Conservation (phyloP, 2,888 invertebrate genomes). For the Tiliacea aurago region DNA sequence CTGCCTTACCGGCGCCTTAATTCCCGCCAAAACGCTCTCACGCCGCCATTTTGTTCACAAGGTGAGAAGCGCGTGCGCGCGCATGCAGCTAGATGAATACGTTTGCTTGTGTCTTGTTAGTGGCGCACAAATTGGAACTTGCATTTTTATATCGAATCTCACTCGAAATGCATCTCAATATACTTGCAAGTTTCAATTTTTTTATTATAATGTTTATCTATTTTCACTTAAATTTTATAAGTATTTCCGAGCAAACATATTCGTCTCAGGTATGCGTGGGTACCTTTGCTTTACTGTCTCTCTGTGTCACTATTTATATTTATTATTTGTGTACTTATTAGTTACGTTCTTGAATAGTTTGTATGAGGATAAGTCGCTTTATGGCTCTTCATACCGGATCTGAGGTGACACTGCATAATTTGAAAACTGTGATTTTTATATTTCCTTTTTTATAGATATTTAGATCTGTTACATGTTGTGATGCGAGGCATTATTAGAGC, state of each 20-base stretch:
- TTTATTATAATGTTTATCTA: conserved; percentile 42
- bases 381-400: conserved; percentile 86
- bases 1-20: conserved; percentile 93
- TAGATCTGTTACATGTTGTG: conserved; percentile 89
- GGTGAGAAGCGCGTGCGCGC: conserved; percentile 89
- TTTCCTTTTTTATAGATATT: conserved; percentile 86
- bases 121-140: conserved; percentile 62
- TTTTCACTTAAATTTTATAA: conserved; percentile 52
- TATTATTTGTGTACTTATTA: conserved; percentile 89
- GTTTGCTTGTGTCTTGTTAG: conserved; percentile 74
- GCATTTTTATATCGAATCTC: conserved; percentile 56
- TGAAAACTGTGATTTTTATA: conserved; percentile 90
- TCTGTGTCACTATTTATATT: conserved; percentile 86
- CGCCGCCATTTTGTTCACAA: conserved; percentile 90
- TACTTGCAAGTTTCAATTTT: conserved; percentile 57
- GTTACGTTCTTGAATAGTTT: conserved; percentile 82
- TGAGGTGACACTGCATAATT: conserved; percentile 90
- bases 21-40: conserved; percentile 87
- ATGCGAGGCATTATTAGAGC: conserved; percentile 80
- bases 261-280: conserved; percentile 82
- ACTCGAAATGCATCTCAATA: conserved; percentile 46
- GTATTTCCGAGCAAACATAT: conserved; percentile 77
- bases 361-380: conserved; percentile 82
- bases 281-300: conserved; percentile 88
- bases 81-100: conserved; percentile 81